These are phyloP conservation scores for Empis stercorea DNA, from an alignment of 2,888 invertebrate genomes.

Conservation along the genomic window DNA sequence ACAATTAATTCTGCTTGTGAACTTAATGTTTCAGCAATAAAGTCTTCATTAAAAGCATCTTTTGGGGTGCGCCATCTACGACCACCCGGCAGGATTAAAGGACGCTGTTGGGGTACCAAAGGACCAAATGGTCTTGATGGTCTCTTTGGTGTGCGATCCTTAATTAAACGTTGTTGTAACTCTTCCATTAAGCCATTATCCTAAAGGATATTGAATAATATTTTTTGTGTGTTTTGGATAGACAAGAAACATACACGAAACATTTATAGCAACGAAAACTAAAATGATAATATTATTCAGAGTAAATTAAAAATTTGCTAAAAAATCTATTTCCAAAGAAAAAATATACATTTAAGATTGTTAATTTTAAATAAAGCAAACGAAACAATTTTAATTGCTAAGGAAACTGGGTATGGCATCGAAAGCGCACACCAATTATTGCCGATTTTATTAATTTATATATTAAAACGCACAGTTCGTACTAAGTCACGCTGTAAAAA, in stretches of 20 bases:
- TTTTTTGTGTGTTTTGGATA: neutral
- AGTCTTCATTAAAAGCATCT: slow-evolving; percentile 79
- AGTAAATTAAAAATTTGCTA: too few relatives aligned
- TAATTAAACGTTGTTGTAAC: slow-evolving; percentile 37
- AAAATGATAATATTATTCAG: too few relatives aligned
- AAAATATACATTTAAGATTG: too few relatives aligned
- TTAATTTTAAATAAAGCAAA: neutral
- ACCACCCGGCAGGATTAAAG: slow-evolving; percentile 64
- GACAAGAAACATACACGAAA: neutral
- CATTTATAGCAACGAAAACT: too few relatives aligned
- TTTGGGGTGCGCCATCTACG: slow-evolving; percentile 68
- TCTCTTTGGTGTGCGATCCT: slow-evolving; percentile 38
- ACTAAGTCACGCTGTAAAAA: slow-evolving; percentile 30
- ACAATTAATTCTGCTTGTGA: slow-evolving; percentile 76
- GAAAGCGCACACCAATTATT: neutral
- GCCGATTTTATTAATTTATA: neutral
- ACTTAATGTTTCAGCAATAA: slow-evolving; percentile 72
- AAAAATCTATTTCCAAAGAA: too few relatives aligned
- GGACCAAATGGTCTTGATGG: slow-evolving; percentile 42
- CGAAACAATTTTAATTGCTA: too few relatives aligned
- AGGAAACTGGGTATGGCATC: neutral
- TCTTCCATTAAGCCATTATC: slow-evolving; percentile 36
- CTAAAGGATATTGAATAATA: slow-evolving; percentile 13
- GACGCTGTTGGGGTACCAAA: slow-evolving; percentile 51
- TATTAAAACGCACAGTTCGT: slow-evolving; percentile 14